Conservation (phyloP, 2,113 vertebrate genomes). For the Crotophaga sulcirostris region DNA sequence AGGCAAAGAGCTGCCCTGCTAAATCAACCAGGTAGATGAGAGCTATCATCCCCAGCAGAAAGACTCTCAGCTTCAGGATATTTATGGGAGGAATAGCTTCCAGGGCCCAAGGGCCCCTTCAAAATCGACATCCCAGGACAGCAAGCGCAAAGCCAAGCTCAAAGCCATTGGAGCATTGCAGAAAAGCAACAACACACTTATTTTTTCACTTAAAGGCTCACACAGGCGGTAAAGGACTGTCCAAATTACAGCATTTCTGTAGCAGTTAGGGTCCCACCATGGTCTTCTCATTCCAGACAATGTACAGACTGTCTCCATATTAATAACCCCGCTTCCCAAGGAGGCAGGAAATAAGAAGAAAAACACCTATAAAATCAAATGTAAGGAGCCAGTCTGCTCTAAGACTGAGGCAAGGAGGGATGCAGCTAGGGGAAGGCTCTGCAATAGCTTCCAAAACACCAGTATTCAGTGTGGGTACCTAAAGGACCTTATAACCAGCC, state of each 20-base stretch:
- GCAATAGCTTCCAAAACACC: neutral
- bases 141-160: neutral
- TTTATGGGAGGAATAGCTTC: neutral
- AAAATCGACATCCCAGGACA: neutral
- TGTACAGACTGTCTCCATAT: neutral
- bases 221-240: neutral
- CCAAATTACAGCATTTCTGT: neutral
- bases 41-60: neutral
- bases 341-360: neutral
- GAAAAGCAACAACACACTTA: neutral
- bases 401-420: neutral
- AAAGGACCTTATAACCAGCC: neutral
- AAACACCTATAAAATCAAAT: neutral
- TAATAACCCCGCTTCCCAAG: neutral
- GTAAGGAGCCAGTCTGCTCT: neutral
- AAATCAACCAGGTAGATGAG: neutral
- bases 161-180: rapidly evolving
- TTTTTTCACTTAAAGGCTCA: neutral
- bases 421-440: neutral
- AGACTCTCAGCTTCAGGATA: neutral
- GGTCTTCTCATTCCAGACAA: neutral
- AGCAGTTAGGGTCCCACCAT: neutral
- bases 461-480: rapidly evolving
- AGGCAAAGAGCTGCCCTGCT: neutral
- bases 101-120: neutral